phyloP scores from a whole-genome alignment of 2,888 invertebrate genomes.

The Ochropacha duplaris region DNA sequence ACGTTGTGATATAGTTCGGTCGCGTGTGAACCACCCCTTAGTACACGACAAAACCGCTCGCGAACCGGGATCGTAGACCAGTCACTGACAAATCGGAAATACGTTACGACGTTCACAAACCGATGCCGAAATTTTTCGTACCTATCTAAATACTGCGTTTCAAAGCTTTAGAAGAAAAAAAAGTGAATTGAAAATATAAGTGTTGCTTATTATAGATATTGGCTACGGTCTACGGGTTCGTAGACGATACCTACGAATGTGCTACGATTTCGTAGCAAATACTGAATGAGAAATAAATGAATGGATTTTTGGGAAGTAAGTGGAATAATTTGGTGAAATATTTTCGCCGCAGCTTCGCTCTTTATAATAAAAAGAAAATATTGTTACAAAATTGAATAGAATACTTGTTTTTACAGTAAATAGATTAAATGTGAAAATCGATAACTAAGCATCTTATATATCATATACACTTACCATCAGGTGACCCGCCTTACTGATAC shows the following conservation, averaged over 20 bases:
- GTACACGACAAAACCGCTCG: constrained; percentile 59
- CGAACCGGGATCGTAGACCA: constrained; percentile 45
- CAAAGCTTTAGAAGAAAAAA: neutral
- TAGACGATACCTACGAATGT: constrained; percentile 6
- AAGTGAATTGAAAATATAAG: neutral
- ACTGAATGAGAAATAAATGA: constrained; percentile 4
- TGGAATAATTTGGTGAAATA: neutral
- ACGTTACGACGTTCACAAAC: constrained; percentile 41
- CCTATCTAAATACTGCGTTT: neutral
- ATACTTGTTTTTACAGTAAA: no score
- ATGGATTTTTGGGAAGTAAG: neutral
- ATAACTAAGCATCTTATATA: no score
- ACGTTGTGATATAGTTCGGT: constrained; percentile 33
- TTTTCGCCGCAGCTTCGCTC: neutral
- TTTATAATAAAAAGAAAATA: no score
- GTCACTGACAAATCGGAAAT: constrained; percentile 50
- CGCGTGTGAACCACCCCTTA: constrained; percentile 53
- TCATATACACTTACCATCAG: no score
- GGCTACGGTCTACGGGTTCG: neutral
- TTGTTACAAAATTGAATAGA: no score
- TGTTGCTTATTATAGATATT: neutral
- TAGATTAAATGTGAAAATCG: no score
- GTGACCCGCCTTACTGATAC: no score
- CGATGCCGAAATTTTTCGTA: constrained; percentile 1
- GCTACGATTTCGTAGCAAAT: constrained; percentile 7